A percentile compares a stretch with the other conserved stretches of the same genome.
phyloP scores from a whole-genome alignment of 2,888 invertebrate genomes.

The Poecilus cupreus region DNA sequence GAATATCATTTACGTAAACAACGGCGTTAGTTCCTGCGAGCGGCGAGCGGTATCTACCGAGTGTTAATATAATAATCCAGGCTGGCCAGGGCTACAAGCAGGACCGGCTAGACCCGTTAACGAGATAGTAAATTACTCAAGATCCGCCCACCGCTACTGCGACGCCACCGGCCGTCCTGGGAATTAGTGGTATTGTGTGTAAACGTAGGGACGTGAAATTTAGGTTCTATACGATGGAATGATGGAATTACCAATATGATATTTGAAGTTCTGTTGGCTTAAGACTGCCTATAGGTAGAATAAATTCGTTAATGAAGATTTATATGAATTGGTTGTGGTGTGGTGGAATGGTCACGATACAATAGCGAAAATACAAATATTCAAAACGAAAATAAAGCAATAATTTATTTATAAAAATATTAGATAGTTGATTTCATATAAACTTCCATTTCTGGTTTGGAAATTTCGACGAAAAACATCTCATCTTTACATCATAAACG shows the following conservation, averaged over 20 bases:
- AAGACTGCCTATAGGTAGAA: no score
- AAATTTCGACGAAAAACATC: no score
- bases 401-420: no score
- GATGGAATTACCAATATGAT: background rate
- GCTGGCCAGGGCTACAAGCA: background rate
- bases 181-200: background rate
- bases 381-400: no score
- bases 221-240: background rate
- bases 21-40: background rate
- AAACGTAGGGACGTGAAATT: background rate
- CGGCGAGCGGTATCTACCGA: background rate
- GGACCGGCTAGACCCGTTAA: background rate
- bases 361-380: no score
- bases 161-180: background rate
- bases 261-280: background rate
- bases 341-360: no score
- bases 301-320: no score
- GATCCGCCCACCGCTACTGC: background rate
- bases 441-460: no score
- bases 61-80: slow-evolving; percentile 42
- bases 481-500: no score
- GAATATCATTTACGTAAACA: slow-evolving; percentile 35
- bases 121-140: slow-evolving; percentile 46
- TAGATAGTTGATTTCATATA: no score
- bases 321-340: no score